phyloP scores from a whole-genome alignment of 1,140 invertebrate species.

The Lutraria rhynchaena region DNA sequence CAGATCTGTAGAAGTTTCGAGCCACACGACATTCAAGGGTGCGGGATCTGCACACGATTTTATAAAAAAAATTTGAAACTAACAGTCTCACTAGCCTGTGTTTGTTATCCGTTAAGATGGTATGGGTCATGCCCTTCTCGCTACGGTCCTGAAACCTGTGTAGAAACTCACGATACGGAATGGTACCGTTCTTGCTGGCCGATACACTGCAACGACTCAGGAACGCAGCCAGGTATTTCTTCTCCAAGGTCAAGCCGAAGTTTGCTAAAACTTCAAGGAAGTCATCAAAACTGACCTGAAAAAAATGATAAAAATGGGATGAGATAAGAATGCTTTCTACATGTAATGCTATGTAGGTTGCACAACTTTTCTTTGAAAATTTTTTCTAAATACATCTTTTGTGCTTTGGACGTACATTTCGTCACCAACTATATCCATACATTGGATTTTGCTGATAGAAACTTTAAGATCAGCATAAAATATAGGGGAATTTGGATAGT shows the following conservation, averaged over 20 bases:
- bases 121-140: constrained; percentile 80
- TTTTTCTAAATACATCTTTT: too few relatives aligned
- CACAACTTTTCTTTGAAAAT: too few relatives aligned
- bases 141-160: constrained; percentile 81
- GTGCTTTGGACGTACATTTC: too few relatives aligned
- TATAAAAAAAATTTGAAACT: constrained; percentile 62
- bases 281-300: constrained; percentile 75
- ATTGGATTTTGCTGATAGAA: too few relatives aligned
- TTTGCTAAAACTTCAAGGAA: constrained; percentile 77
- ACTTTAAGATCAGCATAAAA: too few relatives aligned
- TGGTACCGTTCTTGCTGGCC: constrained; percentile 69
- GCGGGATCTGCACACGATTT: constrained; percentile 38
- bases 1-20: constrained; percentile 8
- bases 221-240: constrained; percentile 78
- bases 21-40: constrained; percentile 29
- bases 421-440: too few relatives aligned
- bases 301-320: neutral
- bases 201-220: constrained; percentile 78
- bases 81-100: constrained; percentile 77
- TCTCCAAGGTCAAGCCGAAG: constrained; percentile 79
- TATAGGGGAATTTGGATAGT: too few relatives aligned
- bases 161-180: constrained; percentile 80
- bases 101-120: constrained; percentile 79
- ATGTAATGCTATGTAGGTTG: too few relatives aligned
- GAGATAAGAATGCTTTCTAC: too few relatives aligned